These are phyloP conservation scores for Scaptomyza parva DNA, from an alignment of 2,888 invertebrate species.

Conservation along the genomic window DNA sequence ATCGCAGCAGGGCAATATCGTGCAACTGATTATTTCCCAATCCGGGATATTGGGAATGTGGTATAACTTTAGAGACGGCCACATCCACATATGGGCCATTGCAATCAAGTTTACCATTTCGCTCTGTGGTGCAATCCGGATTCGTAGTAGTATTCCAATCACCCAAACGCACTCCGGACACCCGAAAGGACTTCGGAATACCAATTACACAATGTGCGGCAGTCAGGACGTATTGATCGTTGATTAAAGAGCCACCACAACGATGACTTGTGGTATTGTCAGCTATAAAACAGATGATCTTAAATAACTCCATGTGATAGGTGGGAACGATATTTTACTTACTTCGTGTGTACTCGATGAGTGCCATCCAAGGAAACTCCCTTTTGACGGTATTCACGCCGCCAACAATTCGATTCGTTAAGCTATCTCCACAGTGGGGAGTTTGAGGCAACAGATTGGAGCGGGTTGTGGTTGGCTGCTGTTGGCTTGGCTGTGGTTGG, in stretches of 20 bases:
- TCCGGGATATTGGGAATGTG: slow-evolving; percentile 88
- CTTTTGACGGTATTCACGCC: slow-evolving; percentile 87
- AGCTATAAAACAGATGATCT: slow-evolving; percentile 82
- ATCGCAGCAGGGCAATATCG: slow-evolving; percentile 90
- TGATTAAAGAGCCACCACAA: slow-evolving; percentile 90
- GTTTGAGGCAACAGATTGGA: slow-evolving; percentile 53
- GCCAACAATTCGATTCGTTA: slow-evolving; percentile 87
- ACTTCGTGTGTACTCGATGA: slow-evolving; percentile 85
- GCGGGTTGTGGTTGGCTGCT: slow-evolving; percentile 55
- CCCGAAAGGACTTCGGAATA: slow-evolving; percentile 87
- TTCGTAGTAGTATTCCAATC: slow-evolving; percentile 82
- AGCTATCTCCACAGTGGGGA: slow-evolving; percentile 77
- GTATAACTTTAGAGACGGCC: slow-evolving; percentile 87
- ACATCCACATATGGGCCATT: slow-evolving; percentile 87
- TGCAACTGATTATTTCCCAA: slow-evolving; percentile 86
- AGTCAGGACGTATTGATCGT: slow-evolving; percentile 88
- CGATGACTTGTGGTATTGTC: slow-evolving; percentile 87
- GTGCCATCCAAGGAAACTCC: slow-evolving; percentile 86
- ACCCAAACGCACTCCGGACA: slow-evolving; percentile 84
- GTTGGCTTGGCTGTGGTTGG: neutral
- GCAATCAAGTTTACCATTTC: slow-evolving; percentile 85
- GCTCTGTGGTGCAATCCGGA: slow-evolving; percentile 77
- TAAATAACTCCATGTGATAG: neutral
- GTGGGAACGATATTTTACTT: slow-evolving; percentile 12
- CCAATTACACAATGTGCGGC: slow-evolving; percentile 91